These are phyloP conservation scores for Actenoides hombroni DNA, from an alignment of 2,113 vertebrate genomes.

Conservation along the genomic window DNA sequence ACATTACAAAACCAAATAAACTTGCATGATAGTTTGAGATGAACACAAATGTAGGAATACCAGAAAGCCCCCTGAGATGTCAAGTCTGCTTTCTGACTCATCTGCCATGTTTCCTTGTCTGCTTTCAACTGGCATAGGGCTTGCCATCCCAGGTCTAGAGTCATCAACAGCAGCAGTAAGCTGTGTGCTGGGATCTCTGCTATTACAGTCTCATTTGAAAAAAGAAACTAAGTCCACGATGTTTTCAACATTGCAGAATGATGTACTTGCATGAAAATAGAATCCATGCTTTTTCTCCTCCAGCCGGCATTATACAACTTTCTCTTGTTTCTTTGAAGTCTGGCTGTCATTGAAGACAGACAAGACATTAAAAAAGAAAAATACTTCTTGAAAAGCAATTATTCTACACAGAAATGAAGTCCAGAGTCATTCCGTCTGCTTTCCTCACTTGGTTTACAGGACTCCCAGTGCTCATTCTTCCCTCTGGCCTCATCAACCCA, in stretches of 20 bases:
- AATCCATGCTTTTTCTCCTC: background rate
- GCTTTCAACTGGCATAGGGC: background rate
- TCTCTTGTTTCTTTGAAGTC: background rate
- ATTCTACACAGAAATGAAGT: background rate
- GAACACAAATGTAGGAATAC: background rate
- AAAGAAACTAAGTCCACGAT: background rate
- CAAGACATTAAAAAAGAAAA: background rate
- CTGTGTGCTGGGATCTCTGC: background rate
- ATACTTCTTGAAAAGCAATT: background rate
- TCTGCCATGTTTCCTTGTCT: background rate
- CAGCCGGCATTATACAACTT: background rate
- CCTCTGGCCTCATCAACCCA: background rate
- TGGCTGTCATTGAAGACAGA: background rate
- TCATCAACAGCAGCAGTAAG: background rate
- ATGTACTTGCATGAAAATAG: background rate
- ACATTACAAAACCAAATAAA: background rate
- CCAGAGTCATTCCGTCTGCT: background rate
- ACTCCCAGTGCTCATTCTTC: rapidly evolving
- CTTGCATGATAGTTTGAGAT: background rate
- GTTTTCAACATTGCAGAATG: background rate
- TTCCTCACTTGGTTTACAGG: background rate
- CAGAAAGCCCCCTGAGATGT: background rate
- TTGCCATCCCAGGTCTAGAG: background rate
- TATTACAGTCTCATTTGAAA: background rate
- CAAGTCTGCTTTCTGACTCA: background rate